Evolutionary conservation across 2,797 vertebrate genomes (phyloP), one percentile per base, ranked within the genome.

Genomic region (Periophthalmus magnuspinnatus): DNA sequence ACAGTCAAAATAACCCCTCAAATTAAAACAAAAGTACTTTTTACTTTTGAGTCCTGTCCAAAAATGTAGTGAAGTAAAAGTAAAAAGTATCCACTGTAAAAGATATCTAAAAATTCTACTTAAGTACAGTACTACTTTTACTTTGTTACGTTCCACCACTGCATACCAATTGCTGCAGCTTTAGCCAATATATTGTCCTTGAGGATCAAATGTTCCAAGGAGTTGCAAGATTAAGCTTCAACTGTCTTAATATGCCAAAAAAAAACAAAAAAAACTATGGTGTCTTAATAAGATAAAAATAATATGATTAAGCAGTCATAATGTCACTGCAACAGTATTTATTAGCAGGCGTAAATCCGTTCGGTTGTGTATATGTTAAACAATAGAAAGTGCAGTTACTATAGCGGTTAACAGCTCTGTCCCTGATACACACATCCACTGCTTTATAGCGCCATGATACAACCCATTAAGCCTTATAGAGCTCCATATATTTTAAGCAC

Each of bases 401-500:
- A 61, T 60, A 21, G 13, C 22, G 9, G 22, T 36, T 65, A 38
- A 71, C 77, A 83, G 70, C 74, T 73, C 72, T 68, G 74, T 69
- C 77, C 73, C 75, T 76, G 70, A 68, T 52, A 66, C 24, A 66
- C 67, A 69, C 82, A 68, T 22, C 67, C 61, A 57, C 66, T 41
- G 50, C 74, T 82, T 84, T 74, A 83, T 55, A 47, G 69, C 17
- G 1, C 68, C 33, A 10, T 50, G 67, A 71, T 64, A 71, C 73
- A 67, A 64, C 5, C 69, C 81, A 82, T 87, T 79, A 77, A 67
- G 65, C 68, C 58, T 77, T 5, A 71, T 48, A 65, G 24, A 7
- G 10, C 73, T 75, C 72, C 69, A 74, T 81, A 66, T 72, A 79
- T 76, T 79, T 77, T 21, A 82, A 19, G 80, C 77, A 71, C 72